Conservation (phyloP, 2,888 invertebrate species). For the Troides aeacus region DNA sequence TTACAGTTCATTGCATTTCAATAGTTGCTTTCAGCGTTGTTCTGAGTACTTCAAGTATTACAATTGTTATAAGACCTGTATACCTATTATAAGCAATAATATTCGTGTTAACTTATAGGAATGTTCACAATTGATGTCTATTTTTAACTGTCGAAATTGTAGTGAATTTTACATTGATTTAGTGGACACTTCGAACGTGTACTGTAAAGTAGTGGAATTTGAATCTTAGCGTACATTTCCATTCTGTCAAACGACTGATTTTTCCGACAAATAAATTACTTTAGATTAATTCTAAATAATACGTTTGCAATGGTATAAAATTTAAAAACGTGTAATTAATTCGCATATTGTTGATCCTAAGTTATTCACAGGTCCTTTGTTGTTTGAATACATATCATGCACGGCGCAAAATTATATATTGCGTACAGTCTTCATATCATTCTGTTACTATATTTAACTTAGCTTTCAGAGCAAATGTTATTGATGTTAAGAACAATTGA, state of each 20-base stretch:
- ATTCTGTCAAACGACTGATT: constrained; percentile 8
- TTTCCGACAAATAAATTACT: constrained; percentile 4
- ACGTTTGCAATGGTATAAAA: background rate
- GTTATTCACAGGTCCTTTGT: constrained; percentile 24
- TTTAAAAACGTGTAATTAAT: constrained; percentile 3
- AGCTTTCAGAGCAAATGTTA: constrained; percentile 34
- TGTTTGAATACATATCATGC: constrained; percentile 66
- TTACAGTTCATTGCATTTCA: constrained; percentile 39
- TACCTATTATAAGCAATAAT: constrained; percentile 27
- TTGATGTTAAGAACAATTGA: constrained; percentile 39
- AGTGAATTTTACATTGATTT: constrained; percentile 11
- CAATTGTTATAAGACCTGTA: constrained; percentile 18
- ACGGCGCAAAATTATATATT: constrained; percentile 54
- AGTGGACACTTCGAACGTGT: constrained; percentile 5
- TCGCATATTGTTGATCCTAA: constrained; percentile 4
- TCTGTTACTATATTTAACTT: constrained; percentile 43
- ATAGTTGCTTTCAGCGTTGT: constrained; percentile 38
- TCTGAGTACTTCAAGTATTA: constrained; percentile 32
- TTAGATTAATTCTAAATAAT: constrained; percentile 13
- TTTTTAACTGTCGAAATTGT: constrained; percentile 25
- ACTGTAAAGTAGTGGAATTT: constrained; percentile 9
- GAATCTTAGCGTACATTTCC: constrained; percentile 3
- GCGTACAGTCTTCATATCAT: constrained; percentile 71
- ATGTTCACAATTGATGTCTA: constrained; percentile 53
- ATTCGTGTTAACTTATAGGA: constrained; percentile 52